Base-by-base conservation (phyloP, 2,113 vertebrate species). In the Monarcha castaneiventris region DNA sequence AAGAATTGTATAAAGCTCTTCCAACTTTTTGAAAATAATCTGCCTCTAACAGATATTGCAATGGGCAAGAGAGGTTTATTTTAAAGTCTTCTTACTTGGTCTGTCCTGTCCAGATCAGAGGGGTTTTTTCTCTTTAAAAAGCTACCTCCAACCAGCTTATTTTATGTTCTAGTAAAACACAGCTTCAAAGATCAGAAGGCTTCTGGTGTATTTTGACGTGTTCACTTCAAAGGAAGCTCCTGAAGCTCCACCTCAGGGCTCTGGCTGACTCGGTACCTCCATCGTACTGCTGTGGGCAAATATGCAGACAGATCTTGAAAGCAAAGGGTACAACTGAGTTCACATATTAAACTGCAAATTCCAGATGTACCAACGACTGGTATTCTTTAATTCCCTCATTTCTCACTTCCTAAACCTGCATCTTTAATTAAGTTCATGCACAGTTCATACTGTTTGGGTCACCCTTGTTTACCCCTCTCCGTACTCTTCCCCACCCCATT, bases 191-290 rank as follows among this genome's bases (percentile, higher is more conserved):
- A 87, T 32, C 32, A 75, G 39, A 56, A 63, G 69, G 35, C 49
- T 94, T 75, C 74, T 67, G 19, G 66, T 79, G 20, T 62, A 55
- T 91, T 94, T 84, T 61, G 84, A 72, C 7, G 0, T 20, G 27
- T 26, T 94, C 64, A 59, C 92, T 97, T 96, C 90, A 96, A 87
- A 97, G 78, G 39, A 46, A 75, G 17, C 39, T 87, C 84, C 41
- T 75, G 61, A 67, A 87, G 48, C 44, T 27, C 44, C 74, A 82
- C 93, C 66, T 61, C 32, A 13, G 62, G 86, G 76, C 64, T 81
- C 37, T 54, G 83, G 30, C 23, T 74, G 59, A 48, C 35, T 72
- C 6, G 2, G 44, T 30, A 61, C 23, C 61, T 92, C 67, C 41
- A 19, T 33, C 0, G 0, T 20, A 59, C 39, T 1, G 23, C 95